Conservation (phyloP, 2,888 invertebrate genomes). For the Macrophya alboannulata region DNA sequence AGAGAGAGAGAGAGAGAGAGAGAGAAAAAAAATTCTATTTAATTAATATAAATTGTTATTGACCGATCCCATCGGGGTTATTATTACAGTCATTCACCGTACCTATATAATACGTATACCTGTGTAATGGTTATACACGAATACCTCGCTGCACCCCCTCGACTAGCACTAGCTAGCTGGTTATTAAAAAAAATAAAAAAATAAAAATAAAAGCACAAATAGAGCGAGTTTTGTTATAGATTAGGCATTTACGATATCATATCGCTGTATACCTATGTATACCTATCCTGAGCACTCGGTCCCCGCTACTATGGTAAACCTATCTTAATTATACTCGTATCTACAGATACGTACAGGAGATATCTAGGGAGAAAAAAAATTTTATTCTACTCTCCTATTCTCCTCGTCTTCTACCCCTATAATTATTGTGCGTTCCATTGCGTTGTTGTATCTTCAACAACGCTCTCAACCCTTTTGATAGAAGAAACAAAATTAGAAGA, state of each 20-base stretch:
- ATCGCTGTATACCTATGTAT: background rate
- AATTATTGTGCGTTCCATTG: too few relatives aligned
- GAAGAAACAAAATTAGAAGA: background rate
- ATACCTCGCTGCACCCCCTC: background rate
- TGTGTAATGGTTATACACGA: background rate
- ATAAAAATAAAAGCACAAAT: conserved; percentile 1
- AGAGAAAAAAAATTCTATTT: conserved; percentile 38
- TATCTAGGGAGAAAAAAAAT: too few relatives aligned
- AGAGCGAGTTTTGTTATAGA: background rate
- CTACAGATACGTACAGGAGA: background rate
- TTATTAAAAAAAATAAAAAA: background rate
- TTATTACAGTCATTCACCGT: background rate
- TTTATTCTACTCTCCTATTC: background rate
- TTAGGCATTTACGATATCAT: conserved; percentile 4
- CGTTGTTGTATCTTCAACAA: too few relatives aligned
- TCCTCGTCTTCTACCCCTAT: background rate
- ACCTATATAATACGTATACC: background rate
- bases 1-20: too few relatives aligned
- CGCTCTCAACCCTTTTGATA: background rate
- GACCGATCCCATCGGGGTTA: background rate
- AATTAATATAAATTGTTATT: conserved; percentile 45
- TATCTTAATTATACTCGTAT: too few relatives aligned
- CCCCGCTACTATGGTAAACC: too few relatives aligned
- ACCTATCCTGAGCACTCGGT: background rate
- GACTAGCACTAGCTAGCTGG: background rate